Evolutionary conservation across 1,140 invertebrate genomes (phyloP), one percentile per base, ranked within the genome.

Genomic region (Linepithema humile): DNA sequence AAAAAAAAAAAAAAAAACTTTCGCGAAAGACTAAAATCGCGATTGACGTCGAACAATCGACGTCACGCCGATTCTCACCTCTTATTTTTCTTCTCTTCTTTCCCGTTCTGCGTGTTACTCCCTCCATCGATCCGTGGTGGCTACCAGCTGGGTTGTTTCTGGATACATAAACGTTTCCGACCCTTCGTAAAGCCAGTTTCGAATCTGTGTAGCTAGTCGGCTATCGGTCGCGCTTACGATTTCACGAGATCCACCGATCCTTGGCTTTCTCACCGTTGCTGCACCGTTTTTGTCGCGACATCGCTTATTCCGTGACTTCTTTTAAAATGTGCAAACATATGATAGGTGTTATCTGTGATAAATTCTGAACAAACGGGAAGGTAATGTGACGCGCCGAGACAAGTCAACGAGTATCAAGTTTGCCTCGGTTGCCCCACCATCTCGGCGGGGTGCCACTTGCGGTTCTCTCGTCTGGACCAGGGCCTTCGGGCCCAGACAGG

Each of bases 61-160:
- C 55, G 23, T 2, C 32, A 32, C 45, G 17, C 9, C 43, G 35
- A 62, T 72, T 67, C 65, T 20, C 23, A 23, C 55, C 29, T 65
- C 45, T 64, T 17, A 62, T 45, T 82, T 82, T 64, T 62, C 65
- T 55, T 26, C 32, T 40, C 65, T 50, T 85, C 64, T 55, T 77
- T 72, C 26, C 20, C 57, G 26, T 74, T 45, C 29, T 75, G 17
- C 9, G 4, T 84, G 40, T 12, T 57, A 3, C 6, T 12, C 23
- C 26, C 50, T 50, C 32, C 57, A 40, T 26, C 26, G 74, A 45
- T 35, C 32, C 48, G 15, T 23, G 9, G 4, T 43, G 17, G n/a
- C n/a, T 23, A 77, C 57, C 83, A 88, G 86, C 86, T 87, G 85
- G 62, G 60, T 57, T 53, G 59, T 87, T 85, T 87, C 85, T 84